phyloP scores from a whole-genome alignment of 2,113 vertebrate genomes.

The Nothoprocta pentlandii region DNA sequence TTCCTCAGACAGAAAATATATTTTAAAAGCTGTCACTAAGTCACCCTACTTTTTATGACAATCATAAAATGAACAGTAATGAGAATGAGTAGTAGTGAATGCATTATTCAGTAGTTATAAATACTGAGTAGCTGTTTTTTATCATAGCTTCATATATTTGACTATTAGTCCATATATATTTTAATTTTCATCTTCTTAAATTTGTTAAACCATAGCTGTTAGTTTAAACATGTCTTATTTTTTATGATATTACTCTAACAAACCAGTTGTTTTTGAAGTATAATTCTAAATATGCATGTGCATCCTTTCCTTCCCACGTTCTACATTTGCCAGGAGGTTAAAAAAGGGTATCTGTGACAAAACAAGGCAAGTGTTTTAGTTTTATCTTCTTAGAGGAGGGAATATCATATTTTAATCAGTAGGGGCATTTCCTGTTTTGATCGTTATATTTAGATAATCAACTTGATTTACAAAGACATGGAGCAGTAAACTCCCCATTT shows the following conservation, averaged over 20 bases:
- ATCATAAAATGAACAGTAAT: conserved; percentile 52
- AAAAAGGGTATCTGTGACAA: not conserved
- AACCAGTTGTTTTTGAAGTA: conserved; percentile 32
- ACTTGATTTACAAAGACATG: not conserved
- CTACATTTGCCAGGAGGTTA: not conserved
- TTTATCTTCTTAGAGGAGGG: not conserved
- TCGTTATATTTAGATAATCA: conserved; percentile 14
- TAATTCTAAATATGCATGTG: conserved; percentile 16
- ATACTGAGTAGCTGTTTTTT: conserved; percentile 43
- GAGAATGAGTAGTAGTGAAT: conserved; percentile 61
- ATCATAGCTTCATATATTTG: not conserved
- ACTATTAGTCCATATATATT: not conserved
- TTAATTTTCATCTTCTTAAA: not conserved
- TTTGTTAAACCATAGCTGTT: not conserved
- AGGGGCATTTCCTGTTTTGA: not conserved
- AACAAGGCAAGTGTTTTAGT: not conserved
- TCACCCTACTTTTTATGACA: conserved; percentile 49
- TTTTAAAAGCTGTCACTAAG: conserved; percentile 66
- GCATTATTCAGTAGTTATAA: conserved; percentile 60
- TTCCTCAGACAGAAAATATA: conserved; percentile 52
- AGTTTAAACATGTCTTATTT: not conserved
- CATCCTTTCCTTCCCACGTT: not conserved
- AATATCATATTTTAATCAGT: conserved; percentile 32
- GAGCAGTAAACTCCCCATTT: not conserved
- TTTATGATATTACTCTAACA: not conserved